These are phyloP conservation scores for Trichacis sp. DNA, from an alignment of 2,888 invertebrate genomes.

Conservation along the genomic window DNA sequence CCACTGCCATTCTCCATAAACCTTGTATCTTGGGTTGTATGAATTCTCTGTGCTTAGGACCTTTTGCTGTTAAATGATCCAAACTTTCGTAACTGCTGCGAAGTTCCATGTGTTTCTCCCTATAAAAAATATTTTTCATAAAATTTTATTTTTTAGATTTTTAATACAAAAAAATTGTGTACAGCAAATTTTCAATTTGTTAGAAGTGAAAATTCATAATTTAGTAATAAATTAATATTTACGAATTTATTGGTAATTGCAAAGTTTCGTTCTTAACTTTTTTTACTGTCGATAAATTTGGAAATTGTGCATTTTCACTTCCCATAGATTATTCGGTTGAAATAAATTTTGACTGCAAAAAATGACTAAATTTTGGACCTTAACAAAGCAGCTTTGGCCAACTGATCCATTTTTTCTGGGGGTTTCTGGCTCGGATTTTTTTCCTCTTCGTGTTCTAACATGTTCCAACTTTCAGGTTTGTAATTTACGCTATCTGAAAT, in stretches of 20 bases:
- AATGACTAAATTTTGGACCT: too few relatives aligned
- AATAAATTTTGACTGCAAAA: too few relatives aligned
- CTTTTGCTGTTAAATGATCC: conserved; percentile 80
- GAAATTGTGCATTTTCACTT: too few relatives aligned
- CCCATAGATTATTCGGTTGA: too few relatives aligned
- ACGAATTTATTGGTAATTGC: too few relatives aligned
- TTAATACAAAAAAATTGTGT: too few relatives aligned
- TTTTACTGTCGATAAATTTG: too few relatives aligned
- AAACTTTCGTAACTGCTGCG: conserved; percentile 84
- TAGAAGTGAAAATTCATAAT: too few relatives aligned
- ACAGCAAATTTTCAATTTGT: too few relatives aligned
- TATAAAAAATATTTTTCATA: conserved; percentile 47
- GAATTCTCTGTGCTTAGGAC: conserved; percentile 86
- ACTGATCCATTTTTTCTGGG: conserved; percentile 74
- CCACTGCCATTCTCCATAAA: conserved; percentile 85
- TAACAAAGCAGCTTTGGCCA: conserved; percentile 77
- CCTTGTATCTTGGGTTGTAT: conserved; percentile 91
- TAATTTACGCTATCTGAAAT: conserved; percentile 78
- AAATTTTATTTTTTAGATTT: too few relatives aligned
- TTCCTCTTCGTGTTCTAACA: conserved; percentile 72
- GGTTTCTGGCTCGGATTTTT: conserved; percentile 66
- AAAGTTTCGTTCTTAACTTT: too few relatives aligned
- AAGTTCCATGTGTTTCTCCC: conserved; percentile 81
- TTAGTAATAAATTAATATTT: too few relatives aligned
- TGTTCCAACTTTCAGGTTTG: conserved; percentile 80